Conservation (phyloP, 2,888 invertebrate species). For the Melikaiella ostensackeni region DNA sequence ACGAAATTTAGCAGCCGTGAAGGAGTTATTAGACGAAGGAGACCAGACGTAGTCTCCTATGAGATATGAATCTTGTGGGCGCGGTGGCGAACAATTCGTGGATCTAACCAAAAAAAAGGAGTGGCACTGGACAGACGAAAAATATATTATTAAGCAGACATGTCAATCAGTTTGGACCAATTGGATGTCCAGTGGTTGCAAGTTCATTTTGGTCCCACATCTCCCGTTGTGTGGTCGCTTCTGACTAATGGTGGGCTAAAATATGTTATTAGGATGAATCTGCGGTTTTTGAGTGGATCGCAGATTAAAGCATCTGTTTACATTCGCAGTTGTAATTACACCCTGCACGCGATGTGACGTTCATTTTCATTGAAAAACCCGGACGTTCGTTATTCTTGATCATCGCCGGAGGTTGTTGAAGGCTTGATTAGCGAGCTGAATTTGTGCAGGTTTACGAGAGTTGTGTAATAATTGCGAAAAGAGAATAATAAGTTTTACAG, state of each 20-base stretch:
- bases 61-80: constrained; percentile 36
- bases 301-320: constrained; percentile 21
- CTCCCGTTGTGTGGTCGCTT: constrained; percentile 29
- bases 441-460: constrained; percentile 1
- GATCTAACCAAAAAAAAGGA: neutral
- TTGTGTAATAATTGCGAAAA: constrained; percentile 19
- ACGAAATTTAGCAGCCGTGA: constrained; percentile 55
- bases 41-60: constrained; percentile 8
- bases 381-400: constrained; percentile 20
- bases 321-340: constrained; percentile 21
- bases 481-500: neutral
- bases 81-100: constrained; percentile 1
- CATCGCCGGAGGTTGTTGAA: constrained; percentile 19
- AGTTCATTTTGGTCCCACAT: constrained; percentile 20
- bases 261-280: constrained; percentile 24
- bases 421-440: constrained; percentile 20
- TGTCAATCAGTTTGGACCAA: constrained; percentile 32
- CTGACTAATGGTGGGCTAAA: constrained; percentile 35
- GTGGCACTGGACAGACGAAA: constrained; percentile 31
- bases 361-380: constrained; percentile 19
- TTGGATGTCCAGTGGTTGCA: constrained; percentile 19
- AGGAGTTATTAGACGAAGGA: constrained; percentile 50
- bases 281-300: constrained; percentile 1
- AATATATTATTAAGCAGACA: constrained; percentile 36
- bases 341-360: constrained; percentile 31